Evolutionary conservation across 1,140 invertebrate species (phyloP).

Genomic region (Coelopa frigida): DNA sequence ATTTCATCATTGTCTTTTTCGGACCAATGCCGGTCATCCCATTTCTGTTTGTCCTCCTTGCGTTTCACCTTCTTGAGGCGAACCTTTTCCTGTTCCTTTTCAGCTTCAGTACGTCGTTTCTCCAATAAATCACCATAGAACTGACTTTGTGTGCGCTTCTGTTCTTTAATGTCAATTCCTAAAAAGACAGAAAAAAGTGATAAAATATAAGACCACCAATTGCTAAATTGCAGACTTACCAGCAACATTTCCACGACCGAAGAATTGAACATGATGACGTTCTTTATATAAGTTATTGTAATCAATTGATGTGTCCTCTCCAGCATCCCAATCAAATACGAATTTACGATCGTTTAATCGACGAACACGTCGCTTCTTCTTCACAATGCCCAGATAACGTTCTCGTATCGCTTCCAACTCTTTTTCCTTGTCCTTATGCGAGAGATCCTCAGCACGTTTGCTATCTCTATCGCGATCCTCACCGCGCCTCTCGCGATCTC

Average conservation of each 20-base stretch:
- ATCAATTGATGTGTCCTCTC: constrained; percentile 96
- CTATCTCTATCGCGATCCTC: constrained; percentile 31
- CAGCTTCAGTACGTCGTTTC: constrained; percentile 88
- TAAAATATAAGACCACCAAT: background rate
- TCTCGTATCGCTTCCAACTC: constrained; percentile 91
- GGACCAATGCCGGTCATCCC: constrained; percentile 98
- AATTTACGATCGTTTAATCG: constrained; percentile 97
- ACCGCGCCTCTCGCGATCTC: constrained; percentile 30
- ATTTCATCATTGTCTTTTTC: constrained; percentile 93
- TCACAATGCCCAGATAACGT: constrained; percentile 88
- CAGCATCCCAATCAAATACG: constrained; percentile 99
- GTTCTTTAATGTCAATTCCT: constrained; percentile 91
- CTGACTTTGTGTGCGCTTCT: constrained; percentile 95
- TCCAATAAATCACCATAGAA: constrained; percentile 97
- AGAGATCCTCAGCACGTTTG: constrained; percentile 50
- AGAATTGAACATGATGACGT: constrained; percentile 93
- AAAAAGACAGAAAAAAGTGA: background rate
- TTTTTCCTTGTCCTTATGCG: constrained; percentile 82
- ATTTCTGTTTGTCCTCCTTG: constrained; percentile 96
- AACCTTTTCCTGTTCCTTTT: constrained; percentile 96
- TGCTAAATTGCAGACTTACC: constrained; percentile 39
- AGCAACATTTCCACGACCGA: constrained; percentile 93
- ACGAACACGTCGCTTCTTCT: constrained; percentile 87
- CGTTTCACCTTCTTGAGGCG: constrained; percentile 89
- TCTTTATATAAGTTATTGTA: constrained; percentile 97